A percentile compares a stretch with the other conserved stretches of the same genome.
Evolutionary conservation across 2,113 vertebrate species (phyloP).

Genomic region (Tachycineta bicolor): DNA sequence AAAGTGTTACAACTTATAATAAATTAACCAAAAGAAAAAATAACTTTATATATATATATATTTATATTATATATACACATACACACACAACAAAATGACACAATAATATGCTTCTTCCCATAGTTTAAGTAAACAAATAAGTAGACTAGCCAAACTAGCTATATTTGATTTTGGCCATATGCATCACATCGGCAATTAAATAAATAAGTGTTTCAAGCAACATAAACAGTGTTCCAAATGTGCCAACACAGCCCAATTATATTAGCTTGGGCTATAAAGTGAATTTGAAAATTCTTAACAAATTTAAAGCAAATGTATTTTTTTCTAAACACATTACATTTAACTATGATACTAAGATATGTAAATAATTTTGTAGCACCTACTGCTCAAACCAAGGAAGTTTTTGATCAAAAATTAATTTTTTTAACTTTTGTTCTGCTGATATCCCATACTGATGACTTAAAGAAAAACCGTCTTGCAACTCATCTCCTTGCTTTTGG

Average conservation of each 20-base stretch:
- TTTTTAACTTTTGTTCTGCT: constrained; percentile 88
- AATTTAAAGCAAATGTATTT: constrained; percentile 97
- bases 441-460: constrained; percentile 97
- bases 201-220: constrained; percentile 91
- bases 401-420: constrained; percentile 88
- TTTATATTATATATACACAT: constrained; percentile 90
- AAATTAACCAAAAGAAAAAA: constrained; percentile 99
- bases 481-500: constrained; percentile 99
- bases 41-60: constrained; percentile 99
- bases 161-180: constrained; percentile 99
- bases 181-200: constrained; percentile 98
- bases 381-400: constrained; percentile 99
- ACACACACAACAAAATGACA: constrained; percentile 99
- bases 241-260: constrained; percentile 86
- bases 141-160: constrained; percentile 99
- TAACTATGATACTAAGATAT: constrained; percentile 99
- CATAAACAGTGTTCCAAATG: constrained; percentile 93
- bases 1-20: constrained; percentile 98
- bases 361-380: constrained; percentile 99
- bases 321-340: constrained; percentile 98
- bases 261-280: constrained; percentile 86
- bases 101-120: constrained; percentile 97
- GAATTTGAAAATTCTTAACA: constrained; percentile 85
- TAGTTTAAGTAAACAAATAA: constrained; percentile 99
- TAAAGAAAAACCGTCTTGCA: constrained; percentile 96